Percentiles rank a stretch among this genome's conserved stretches.
These are phyloP conservation scores for Heliconius congener DNA, from an alignment of 1,140 invertebrate species.

Conservation along the genomic window DNA sequence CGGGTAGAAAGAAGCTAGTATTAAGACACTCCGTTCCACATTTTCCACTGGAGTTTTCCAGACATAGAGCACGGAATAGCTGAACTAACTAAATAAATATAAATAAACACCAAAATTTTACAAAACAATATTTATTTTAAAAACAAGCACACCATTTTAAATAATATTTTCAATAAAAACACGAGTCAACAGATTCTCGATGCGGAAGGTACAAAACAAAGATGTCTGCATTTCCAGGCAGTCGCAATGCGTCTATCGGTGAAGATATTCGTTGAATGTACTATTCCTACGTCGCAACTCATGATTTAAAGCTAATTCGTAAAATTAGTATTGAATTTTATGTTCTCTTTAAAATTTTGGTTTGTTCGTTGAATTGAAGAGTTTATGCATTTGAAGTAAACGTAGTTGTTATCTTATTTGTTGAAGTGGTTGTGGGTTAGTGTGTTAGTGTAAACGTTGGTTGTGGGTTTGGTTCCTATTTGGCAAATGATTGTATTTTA, in stretches of 20 bases:
- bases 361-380: background rate
- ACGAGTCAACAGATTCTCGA: slow-evolving; percentile 41
- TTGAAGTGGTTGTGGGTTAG: background rate
- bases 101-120: background rate
- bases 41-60: background rate
- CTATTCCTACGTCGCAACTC: slow-evolving; percentile 17
- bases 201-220: slow-evolving; percentile 48
- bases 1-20: background rate
- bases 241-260: slow-evolving; percentile 47
- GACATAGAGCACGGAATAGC: background rate
- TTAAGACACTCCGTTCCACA: background rate
- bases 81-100: background rate
- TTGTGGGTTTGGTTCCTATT: too few relatives aligned
- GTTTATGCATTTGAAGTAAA: background rate
- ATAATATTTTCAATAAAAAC: slow-evolving; percentile 18
- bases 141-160: background rate
- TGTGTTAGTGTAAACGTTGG: too few relatives aligned
- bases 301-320: slow-evolving; percentile 27
- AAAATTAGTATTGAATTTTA: slow-evolving; percentile 23
- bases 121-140: background rate
- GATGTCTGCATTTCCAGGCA: slow-evolving; percentile 42
- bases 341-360: background rate
- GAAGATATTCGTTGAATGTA: slow-evolving; percentile 33
- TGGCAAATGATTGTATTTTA: too few relatives aligned
- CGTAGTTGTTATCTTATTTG: background rate